Evolutionary conservation across 2,888 invertebrate species (phyloP), one percentile per base, ranked within the genome.

Genomic region (Platycnemis pennipes): DNA sequence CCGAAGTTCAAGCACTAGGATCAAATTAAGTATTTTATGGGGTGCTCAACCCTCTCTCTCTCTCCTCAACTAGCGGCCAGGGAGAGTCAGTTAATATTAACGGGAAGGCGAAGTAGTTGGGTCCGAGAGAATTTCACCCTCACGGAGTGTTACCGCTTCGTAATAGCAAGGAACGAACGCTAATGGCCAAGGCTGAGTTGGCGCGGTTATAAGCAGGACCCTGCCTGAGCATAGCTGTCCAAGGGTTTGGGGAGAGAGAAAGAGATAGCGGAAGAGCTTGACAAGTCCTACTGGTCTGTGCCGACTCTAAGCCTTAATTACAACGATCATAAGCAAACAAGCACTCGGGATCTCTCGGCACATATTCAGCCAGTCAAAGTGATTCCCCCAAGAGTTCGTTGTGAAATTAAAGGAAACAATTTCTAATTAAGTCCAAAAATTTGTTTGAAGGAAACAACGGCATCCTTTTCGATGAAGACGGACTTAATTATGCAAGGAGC

Each of bases 361-460:
- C 77, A 77, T 77, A 77, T 77, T 26, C 77, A 37, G n/a, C 22
- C 63, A n/a, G 19, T 37, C 77, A 77, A 77, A 77, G 77, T 77
- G 77, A 77, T 77, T 77, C 77, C 37, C 77, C 37, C 37, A 26
- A 77, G 31, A 26, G 77, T 37, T 37, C 77, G 37, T 37, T 37
- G 31, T 37, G 37, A 77, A 37, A 77, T 77, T 37, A 77, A 77
- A 77, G 77, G 77, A 77, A 77, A 77, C 37, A 77, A 77, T 77
- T 77, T 77, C 77, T 77, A 77, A 77, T 77, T 77, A 77, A 77
- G 77, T 5, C 37, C 37, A 26, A 77, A 77, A 37, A 16, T 22
- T 77, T 77, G 77, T 37, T 77, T 37, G 77, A 37, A 77, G 77
- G 77, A 77, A 77, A 77, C 77, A 37, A 37, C 31, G 77, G 31